phyloP scores from a whole-genome alignment of 1,140 invertebrate species.

The Zeugodacus cucurbitae region DNA sequence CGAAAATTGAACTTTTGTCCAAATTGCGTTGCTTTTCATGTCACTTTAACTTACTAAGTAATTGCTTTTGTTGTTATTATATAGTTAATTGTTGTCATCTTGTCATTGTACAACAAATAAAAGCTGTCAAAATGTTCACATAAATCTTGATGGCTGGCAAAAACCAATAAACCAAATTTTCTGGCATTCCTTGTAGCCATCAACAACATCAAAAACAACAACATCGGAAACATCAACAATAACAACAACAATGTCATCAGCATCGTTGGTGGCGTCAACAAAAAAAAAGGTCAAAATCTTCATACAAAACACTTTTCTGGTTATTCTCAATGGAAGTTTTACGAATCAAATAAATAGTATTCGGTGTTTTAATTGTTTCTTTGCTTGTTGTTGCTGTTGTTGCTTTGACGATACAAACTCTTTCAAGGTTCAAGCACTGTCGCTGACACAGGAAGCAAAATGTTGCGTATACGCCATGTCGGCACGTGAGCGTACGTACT shows the following conservation, averaged over 20 bases:
- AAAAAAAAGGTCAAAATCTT: background rate
- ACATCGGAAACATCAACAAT: background rate
- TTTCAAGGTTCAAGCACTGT: background rate
- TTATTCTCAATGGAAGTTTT: background rate
- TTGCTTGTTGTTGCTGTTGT: background rate
- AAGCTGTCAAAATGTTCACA: background rate
- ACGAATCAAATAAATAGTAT: background rate
- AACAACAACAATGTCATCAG: background rate
- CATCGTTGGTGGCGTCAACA: background rate
- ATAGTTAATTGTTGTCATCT: background rate
- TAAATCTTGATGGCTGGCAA: background rate
- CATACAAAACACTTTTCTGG: background rate
- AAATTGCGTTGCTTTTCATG: background rate
- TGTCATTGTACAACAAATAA: background rate
- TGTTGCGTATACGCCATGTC: background rate
- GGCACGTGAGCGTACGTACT: background rate
- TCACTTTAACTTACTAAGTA: background rate
- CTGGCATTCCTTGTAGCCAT: background rate
- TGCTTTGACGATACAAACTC: background rate
- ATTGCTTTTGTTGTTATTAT: too few relatives aligned
- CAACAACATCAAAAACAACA: background rate
- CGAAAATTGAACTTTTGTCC: background rate
- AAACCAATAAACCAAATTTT: background rate
- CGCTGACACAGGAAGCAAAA: background rate
- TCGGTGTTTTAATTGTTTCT: background rate